Percentiles rank a stretch among this genome's conserved stretches.
These are phyloP conservation scores for Nasonia oneida DNA, from an alignment of 2,888 invertebrate genomes.

Conservation along the genomic window DNA sequence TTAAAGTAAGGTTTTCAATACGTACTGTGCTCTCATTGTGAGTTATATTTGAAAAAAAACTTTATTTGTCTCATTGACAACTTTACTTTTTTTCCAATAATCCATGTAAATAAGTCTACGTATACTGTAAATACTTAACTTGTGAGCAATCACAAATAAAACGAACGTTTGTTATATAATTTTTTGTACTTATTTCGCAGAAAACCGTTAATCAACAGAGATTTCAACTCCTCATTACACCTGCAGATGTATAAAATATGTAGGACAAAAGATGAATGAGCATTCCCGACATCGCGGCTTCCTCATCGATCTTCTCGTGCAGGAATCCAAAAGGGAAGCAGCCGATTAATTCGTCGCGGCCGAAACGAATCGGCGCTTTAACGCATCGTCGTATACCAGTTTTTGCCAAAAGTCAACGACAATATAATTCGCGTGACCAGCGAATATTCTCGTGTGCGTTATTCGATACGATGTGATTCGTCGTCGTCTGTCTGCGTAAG, in stretches of 20 bases:
- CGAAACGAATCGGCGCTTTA: slow-evolving; percentile 25
- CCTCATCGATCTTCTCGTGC: slow-evolving; percentile 23
- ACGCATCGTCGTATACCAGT: slow-evolving; percentile 5
- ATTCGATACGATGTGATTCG: slow-evolving; percentile 45
- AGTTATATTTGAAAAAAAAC: neutral
- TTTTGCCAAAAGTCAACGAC: slow-evolving; percentile 42
- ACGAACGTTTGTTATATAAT: neutral
- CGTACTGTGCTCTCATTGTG: neutral
- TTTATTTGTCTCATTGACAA: neutral
- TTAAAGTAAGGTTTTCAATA: neutral
- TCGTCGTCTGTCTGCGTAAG: slow-evolving; percentile 13
- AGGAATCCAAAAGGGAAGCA: slow-evolving; percentile 27
- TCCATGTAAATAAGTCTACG: slow-evolving; percentile 23
- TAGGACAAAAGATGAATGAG: slow-evolving; percentile 1
- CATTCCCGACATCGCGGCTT: neutral
- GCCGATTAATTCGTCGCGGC: slow-evolving; percentile 30
- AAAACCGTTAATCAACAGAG: neutral
- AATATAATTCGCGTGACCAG: neutral
- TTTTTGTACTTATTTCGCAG: neutral
- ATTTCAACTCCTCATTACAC: neutral
- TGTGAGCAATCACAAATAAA: neutral
- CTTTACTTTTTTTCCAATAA: neutral
- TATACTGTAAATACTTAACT: neutral
- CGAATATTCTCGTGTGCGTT: slow-evolving; percentile 4
- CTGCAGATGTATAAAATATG: neutral